Percentiles rank a stretch among this genome's conserved stretches.
Evolutionary conservation across 2,888 invertebrate genomes (phyloP).

Genomic region (Heteromyza rotundicornis): DNA sequence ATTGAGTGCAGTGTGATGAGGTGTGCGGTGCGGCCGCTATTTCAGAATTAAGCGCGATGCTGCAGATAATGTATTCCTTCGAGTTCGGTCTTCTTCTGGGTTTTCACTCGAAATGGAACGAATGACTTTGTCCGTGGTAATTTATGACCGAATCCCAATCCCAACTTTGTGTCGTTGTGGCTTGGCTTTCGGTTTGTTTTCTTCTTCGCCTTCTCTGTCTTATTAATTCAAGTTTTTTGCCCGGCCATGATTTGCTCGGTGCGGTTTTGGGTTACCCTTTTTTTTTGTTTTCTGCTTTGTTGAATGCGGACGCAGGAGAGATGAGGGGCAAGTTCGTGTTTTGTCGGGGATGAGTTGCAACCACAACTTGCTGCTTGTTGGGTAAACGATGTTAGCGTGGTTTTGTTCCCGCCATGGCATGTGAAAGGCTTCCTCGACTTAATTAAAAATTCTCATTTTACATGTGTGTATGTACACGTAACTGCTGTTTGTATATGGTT

Average conservation of each 20-base stretch:
- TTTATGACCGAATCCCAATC: conserved; percentile 45
- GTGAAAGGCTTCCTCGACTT: not conserved
- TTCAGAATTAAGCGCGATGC: conserved; percentile 24
- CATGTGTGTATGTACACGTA: conserved; percentile 5
- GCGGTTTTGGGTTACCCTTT: not conserved
- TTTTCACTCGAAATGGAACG: conserved; percentile 50
- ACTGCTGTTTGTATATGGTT: too few species aligned
- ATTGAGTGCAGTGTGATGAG: not conserved
- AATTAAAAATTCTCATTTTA: conserved; percentile 1
- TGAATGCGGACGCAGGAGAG: too few species aligned
- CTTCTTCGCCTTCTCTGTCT: not conserved
- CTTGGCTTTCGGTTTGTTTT: not conserved
- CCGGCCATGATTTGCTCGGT: not conserved
- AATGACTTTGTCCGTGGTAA: conserved; percentile 56
- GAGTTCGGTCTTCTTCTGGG: conserved; percentile 25
- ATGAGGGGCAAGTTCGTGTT: too few species aligned
- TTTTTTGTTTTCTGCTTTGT: too few species aligned
- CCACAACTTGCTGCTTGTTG: not conserved
- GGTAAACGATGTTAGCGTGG: not conserved
- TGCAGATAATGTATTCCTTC: conserved; percentile 28
- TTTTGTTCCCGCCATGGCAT: not conserved
- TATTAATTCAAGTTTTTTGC: conserved; percentile 2
- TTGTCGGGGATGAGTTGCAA: not conserved
- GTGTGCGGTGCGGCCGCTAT: conserved; percentile 21
- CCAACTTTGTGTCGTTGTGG: conserved; percentile 42